Conservation (phyloP, 2,888 invertebrate genomes). For the Stictocephala bisonia region DNA sequence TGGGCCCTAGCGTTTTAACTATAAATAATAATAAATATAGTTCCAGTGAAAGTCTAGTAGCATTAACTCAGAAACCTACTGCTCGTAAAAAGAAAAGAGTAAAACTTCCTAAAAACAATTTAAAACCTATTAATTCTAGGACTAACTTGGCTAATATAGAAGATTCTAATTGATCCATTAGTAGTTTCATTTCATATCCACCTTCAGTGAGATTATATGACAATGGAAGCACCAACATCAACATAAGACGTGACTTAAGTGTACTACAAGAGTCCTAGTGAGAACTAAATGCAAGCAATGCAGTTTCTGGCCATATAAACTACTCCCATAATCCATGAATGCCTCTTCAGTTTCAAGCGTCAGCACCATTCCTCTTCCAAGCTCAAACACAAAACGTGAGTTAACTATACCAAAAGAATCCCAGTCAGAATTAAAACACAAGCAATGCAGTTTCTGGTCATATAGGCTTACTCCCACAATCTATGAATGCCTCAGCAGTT, state of each 20-base stretch:
- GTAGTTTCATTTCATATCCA: slow-evolving; percentile 36
- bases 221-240: neutral
- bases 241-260: neutral
- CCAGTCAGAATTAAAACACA: no score
- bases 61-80: slow-evolving; percentile 28
- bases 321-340: no score
- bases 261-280: slow-evolving; percentile 7
- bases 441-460: no score
- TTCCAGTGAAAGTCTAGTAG: slow-evolving; percentile 40
- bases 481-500: no score
- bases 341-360: no score
- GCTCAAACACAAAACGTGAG: no score
- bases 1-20: slow-evolving; percentile 35
- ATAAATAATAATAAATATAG: slow-evolving; percentile 42
- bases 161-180: neutral
- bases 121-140: slow-evolving; percentile 3
- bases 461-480: no score
- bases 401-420: no score
- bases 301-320: no score
- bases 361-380: no score
- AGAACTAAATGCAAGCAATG: no score
- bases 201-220: neutral
- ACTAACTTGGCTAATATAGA: slow-evolving; percentile 7
- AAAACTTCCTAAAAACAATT: neutral
- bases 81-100: neutral